These are phyloP conservation scores for Apamea sordens DNA, from an alignment of 2,888 invertebrate species.

Conservation along the genomic window DNA sequence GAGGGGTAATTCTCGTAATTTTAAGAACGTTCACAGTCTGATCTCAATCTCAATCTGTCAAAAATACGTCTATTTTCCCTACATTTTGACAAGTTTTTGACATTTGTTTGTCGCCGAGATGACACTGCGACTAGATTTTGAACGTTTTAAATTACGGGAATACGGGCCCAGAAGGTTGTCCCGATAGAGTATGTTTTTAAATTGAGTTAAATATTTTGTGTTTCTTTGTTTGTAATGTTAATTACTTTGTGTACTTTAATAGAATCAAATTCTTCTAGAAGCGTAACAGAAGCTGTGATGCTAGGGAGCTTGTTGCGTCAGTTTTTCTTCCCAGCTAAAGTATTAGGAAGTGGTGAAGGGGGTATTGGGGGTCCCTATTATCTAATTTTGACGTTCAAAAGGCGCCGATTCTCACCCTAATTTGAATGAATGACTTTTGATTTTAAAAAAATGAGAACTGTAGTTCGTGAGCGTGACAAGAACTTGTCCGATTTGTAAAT, in stretches of 20 bases:
- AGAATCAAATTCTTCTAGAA: background rate
- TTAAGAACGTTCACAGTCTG: too few species aligned
- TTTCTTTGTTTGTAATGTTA: background rate
- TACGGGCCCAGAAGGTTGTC: too few species aligned
- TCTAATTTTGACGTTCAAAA: background rate
- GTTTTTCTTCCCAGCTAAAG: background rate
- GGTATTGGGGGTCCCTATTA: background rate
- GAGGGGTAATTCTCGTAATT: too few species aligned
- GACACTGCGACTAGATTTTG: too few species aligned
- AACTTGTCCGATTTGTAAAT: background rate
- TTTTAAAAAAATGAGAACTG: background rate
- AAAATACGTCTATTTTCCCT: too few species aligned
- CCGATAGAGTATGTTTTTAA: too few species aligned
- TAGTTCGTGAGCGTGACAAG: background rate
- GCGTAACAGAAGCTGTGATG: background rate
- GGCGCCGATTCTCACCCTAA: background rate
- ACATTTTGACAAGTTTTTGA: too few species aligned
- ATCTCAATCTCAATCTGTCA: too few species aligned
- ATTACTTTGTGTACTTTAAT: background rate
- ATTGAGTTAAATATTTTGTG: background rate
- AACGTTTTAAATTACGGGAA: too few species aligned
- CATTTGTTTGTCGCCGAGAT: too few species aligned
- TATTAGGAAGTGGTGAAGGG: background rate
- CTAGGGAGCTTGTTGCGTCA: background rate
- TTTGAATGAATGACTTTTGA: background rate